Evolutionary conservation across 1,140 invertebrate genomes (phyloP), one percentile per base, ranked within the genome.

Genomic region (Rhizoglyphus robini): DNA sequence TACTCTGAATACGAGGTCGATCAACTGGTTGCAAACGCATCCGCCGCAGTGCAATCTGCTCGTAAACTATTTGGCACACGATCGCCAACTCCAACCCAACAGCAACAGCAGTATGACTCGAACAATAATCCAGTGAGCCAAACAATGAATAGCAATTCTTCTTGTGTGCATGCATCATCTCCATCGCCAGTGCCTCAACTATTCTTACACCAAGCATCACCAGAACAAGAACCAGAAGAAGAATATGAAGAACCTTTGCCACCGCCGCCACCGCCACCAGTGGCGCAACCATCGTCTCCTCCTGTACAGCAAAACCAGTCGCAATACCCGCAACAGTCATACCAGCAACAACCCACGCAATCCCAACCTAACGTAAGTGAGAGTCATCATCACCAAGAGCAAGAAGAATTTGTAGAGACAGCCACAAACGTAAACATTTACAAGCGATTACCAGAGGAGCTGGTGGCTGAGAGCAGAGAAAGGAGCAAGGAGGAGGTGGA

Each of bases 41-140:
- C 58, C 13, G n/a, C 15, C n/a, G 58, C 58, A 13, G 58, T 60
- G n/a, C 29, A 29, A 60, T n/a, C 58, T 34, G 58, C 58, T 51
- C 58, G 58, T 32, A 54, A 25, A 8, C 8, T 54, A 41, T 41
- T 54, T 32, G 51, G 23, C n/a, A n/a, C 41, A 32, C 15, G 8
- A 11, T 5, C 20, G 51, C 51, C 51, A 32, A 54, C 8, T 25
- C 23, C 23, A 27, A 27, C 2, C 13, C 27, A 32, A 15, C 27
- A 32, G 30, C 15, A 54, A 32, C 51, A 27, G 4, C 13, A 13
- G 57, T 13, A 20, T 32, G 58, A 60, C 27, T 3, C 30, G 15
- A 60, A 60, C 30, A 60, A 34, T 27, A 60, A 59, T 23, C 5
- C 25, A 20, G 15, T 20, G 51, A 54, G 8, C 8, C 8, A 8